These are phyloP conservation scores for Antedon mediterranea DNA, from an alignment of 53 echinoderm and acorn worm species.

Conservation along the genomic window DNA sequence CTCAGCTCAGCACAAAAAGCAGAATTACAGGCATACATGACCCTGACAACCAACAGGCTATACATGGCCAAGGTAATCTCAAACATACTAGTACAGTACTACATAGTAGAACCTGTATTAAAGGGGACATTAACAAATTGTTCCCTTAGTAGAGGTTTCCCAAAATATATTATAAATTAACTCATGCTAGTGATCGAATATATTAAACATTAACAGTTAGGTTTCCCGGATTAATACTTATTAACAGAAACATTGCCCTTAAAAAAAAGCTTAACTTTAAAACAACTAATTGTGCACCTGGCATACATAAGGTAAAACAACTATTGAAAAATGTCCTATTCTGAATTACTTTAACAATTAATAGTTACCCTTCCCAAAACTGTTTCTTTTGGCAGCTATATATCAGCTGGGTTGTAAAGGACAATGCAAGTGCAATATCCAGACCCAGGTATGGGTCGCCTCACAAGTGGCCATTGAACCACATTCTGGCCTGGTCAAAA, in stretches of 20 bases:
- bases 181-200: neutral
- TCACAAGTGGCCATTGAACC: slow-evolving; percentile 74
- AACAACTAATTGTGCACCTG: too few species aligned
- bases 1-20: slow-evolving; percentile 69
- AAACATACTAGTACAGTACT: neutral
- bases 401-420: slow-evolving; percentile 59
- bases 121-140: too few species aligned
- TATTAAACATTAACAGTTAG: too few species aligned
- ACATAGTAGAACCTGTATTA: neutral
- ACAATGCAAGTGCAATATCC: slow-evolving; percentile 45
- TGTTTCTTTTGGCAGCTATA: slow-evolving; percentile 49
- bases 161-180: neutral
- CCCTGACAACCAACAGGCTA: slow-evolving; percentile 78
- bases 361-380: too few species aligned
- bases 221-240: too few species aligned
- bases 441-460: slow-evolving; percentile 80
- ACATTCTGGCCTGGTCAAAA: slow-evolving; percentile 66
- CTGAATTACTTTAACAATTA: too few species aligned
- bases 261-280: too few species aligned
- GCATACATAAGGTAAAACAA: too few species aligned
- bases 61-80: slow-evolving; percentile 81
- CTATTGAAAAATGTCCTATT: too few species aligned
- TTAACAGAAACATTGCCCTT: too few species aligned
- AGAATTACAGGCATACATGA: slow-evolving; percentile 91
- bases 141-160: neutral